phyloP scores from a whole-genome alignment of 2,113 vertebrate genomes.

The Megaleporinus macrocephalus region DNA sequence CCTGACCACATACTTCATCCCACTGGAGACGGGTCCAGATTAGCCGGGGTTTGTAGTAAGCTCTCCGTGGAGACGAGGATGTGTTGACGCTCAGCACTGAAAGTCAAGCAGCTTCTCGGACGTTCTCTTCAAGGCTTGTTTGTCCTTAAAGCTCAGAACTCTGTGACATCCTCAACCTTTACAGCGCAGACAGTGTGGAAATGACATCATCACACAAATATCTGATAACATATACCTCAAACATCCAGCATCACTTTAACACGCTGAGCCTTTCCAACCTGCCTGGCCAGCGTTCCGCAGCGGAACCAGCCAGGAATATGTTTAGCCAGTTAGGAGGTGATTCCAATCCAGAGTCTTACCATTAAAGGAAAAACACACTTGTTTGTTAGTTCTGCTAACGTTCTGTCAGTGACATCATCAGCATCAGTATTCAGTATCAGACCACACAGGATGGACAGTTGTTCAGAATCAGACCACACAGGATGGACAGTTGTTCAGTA shows the following conservation, averaged over 20 bases:
- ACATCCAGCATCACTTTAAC: background rate
- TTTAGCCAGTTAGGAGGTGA: background rate
- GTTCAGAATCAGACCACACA: too few species aligned
- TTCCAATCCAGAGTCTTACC: background rate
- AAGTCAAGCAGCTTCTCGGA: too few species aligned
- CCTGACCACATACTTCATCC: slow-evolving; percentile 71
- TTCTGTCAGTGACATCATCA: background rate
- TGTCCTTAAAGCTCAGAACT: background rate
- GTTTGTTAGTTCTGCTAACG: background rate
- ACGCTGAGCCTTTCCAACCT: background rate
- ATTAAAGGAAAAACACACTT: background rate
- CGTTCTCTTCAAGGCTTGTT: too few species aligned
- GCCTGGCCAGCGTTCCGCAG: background rate
- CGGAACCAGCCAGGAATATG: background rate
- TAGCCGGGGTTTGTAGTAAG: background rate
- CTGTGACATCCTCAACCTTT: background rate
- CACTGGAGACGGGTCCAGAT: slow-evolving; percentile 60
- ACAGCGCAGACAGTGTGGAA: background rate
- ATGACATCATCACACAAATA: background rate
- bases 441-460: too few species aligned
- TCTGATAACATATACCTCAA: background rate
- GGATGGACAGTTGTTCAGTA: too few species aligned
- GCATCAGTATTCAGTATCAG: too few species aligned
- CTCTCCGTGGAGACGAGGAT: background rate
- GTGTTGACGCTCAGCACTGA: too few species aligned